phyloP scores from a whole-genome alignment of 2,797 vertebrate species.

The Gymnoscopelus braueri region DNA sequence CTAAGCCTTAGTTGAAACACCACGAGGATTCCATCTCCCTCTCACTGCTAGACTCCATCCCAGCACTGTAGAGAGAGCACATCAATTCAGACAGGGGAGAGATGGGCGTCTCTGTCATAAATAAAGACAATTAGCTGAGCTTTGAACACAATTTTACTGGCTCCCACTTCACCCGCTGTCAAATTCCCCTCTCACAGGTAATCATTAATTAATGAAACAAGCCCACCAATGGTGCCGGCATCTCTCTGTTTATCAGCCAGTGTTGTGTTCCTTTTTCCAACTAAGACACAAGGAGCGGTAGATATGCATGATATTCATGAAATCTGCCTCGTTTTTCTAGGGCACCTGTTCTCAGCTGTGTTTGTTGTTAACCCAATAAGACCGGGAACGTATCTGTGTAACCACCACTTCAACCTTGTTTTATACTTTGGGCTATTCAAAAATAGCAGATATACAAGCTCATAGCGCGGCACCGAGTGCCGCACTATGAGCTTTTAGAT shows the following conservation, averaged over 20 bases:
- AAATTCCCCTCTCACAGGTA: slow-evolving; percentile 37
- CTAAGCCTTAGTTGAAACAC: no score
- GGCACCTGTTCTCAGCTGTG: slow-evolving; percentile 16
- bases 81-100: slow-evolving; percentile 39
- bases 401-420: no score
- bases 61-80: slow-evolving; percentile 30
- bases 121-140: slow-evolving; percentile 65
- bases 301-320: slow-evolving; percentile 21
- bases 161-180: slow-evolving; percentile 45
- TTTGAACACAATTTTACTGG: slow-evolving; percentile 58
- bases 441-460: no score
- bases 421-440: no score
- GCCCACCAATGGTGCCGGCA: slow-evolving; percentile 37
- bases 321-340: slow-evolving; percentile 40
- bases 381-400: no score
- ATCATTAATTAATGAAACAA: slow-evolving; percentile 65
- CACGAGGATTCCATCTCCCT: slow-evolving; percentile 9
- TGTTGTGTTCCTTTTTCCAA: slow-evolving; percentile 31
- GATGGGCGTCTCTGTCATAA: slow-evolving; percentile 54
- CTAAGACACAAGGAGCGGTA: slow-evolving; percentile 20
- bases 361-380: not conserved
- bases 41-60: slow-evolving; percentile 38
- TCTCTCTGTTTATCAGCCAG: slow-evolving; percentile 58
- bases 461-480: no score
- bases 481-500: no score